phyloP scores from a whole-genome alignment of 2,888 invertebrate species.

The Lottia gigantea region DNA sequence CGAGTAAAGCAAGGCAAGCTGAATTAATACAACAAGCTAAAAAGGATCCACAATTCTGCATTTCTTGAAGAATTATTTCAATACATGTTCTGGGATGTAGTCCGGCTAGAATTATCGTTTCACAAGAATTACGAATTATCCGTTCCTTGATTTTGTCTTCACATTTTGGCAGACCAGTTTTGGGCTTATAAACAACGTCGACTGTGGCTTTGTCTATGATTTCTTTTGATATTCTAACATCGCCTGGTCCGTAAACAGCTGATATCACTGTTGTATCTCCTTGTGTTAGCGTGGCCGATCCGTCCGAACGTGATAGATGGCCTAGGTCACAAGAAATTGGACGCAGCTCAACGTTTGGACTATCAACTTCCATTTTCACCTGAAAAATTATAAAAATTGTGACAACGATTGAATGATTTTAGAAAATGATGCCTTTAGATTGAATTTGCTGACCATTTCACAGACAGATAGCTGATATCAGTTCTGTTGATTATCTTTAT shows the following conservation, averaged over 20 bases:
- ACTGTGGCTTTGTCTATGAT: slow-evolving; percentile 82
- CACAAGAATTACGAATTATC: slow-evolving; percentile 81
- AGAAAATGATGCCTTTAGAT: no score
- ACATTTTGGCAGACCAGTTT: slow-evolving; percentile 80
- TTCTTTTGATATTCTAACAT: slow-evolving; percentile 81
- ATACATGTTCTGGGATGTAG: slow-evolving; percentile 86
- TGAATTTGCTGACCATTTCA: no score
- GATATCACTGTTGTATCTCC: slow-evolving; percentile 83
- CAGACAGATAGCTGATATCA: no score
- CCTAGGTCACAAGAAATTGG: slow-evolving; percentile 50
- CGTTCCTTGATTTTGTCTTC: slow-evolving; percentile 81
- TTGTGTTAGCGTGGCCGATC: slow-evolving; percentile 52
- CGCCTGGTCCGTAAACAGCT: slow-evolving; percentile 84
- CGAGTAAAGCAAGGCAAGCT: slow-evolving; percentile 83
- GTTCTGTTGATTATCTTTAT: no score
- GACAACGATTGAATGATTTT: no score
- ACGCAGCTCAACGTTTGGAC: slow-evolving; percentile 25
- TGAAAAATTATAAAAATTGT: no score
- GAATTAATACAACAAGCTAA: slow-evolving; percentile 86
- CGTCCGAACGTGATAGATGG: slow-evolving; percentile 57
- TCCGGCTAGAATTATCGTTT: slow-evolving; percentile 77
- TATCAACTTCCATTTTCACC: not conserved
- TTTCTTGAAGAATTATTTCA: slow-evolving; percentile 84
- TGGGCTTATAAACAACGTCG: slow-evolving; percentile 82
- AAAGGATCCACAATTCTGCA: slow-evolving; percentile 77